Conservation (phyloP, 23 tunicate genomes). For the Ciona savignyi region DNA sequence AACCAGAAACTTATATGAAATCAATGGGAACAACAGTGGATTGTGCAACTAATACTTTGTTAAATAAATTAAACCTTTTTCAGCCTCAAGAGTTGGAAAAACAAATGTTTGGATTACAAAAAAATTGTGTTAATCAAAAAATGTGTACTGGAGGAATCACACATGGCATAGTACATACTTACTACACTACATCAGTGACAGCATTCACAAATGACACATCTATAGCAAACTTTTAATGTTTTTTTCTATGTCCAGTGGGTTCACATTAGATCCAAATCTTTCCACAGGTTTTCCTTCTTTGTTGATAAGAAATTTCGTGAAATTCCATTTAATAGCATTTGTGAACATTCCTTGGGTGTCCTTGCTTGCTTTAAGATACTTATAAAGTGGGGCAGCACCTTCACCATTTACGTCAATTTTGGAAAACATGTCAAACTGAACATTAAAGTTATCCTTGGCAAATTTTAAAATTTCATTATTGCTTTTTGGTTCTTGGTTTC, state of each 20-base stretch:
- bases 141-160: too few relatives aligned
- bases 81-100: too few relatives aligned
- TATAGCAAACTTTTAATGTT: constrained; percentile 35
- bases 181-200: too few relatives aligned
- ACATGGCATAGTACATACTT: too few relatives aligned
- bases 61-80: too few relatives aligned
- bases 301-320: constrained; percentile 68
- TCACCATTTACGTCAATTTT: constrained; percentile 87
- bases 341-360: constrained; percentile 43
- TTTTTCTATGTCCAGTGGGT: constrained; percentile 33
- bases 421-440: constrained; percentile 53
- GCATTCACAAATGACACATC: neutral
- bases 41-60: too few relatives aligned
- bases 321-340: constrained; percentile 90
- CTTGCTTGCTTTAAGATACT: constrained; percentile 54
- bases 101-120: too few relatives aligned
- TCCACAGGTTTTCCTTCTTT: constrained; percentile 50
- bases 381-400: constrained; percentile 49
- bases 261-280: constrained; percentile 48
- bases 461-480: constrained; percentile 64
- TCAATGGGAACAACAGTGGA: too few relatives aligned
- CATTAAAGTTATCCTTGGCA: constrained; percentile 49
- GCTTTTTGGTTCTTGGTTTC: constrained; percentile 63
- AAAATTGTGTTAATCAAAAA: too few relatives aligned
- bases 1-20: too few relatives aligned